Percentiles rank a stretch among this genome's conserved stretches.
Conservation (phyloP, 2,888 invertebrate genomes). For the Lasiommata megera region DNA sequence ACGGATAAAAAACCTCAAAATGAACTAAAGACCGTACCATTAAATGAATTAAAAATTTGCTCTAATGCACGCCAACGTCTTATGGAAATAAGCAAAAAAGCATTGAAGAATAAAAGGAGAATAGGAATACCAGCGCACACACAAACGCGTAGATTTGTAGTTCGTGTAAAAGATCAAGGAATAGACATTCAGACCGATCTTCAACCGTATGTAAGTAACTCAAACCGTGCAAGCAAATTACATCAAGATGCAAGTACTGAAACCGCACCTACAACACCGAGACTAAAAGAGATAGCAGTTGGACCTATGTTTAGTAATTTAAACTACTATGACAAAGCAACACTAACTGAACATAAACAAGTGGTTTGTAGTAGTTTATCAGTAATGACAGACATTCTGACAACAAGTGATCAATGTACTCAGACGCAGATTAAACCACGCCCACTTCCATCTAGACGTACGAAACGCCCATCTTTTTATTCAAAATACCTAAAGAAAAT, state of each 20-base stretch:
- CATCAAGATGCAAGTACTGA: constrained; percentile 63
- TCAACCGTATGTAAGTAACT: constrained; percentile 55
- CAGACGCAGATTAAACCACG: constrained; percentile 61
- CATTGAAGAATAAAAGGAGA: constrained; percentile 74
- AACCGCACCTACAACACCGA: constrained; percentile 68
- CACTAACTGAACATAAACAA: constrained; percentile 55
- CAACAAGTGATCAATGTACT: constrained; percentile 51
- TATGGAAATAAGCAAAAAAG: constrained; percentile 81
- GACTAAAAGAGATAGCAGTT: constrained; percentile 70
- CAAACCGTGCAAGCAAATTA: constrained; percentile 47
- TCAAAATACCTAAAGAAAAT: constrained; percentile 44
- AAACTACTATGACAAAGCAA: constrained; percentile 51
- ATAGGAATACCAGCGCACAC: constrained; percentile 79
- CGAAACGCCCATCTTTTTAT: constrained; percentile 44
- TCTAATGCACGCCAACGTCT: constrained; percentile 81
- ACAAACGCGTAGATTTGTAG: constrained; percentile 78
- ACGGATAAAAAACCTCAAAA: constrained; percentile 55
- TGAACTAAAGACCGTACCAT: constrained; percentile 49
- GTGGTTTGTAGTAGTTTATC: constrained; percentile 56
- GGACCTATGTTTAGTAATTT: constrained; percentile 62
- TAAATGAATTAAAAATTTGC: constrained; percentile 80
- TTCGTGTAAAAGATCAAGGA: constrained; percentile 80
- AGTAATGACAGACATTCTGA: constrained; percentile 60
- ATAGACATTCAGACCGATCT: constrained; percentile 80
- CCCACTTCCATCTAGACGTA: constrained; percentile 53